These are phyloP conservation scores for Muntiacus reevesi DNA, from an alignment of 2,113 vertebrate genomes.

Conservation along the genomic window DNA sequence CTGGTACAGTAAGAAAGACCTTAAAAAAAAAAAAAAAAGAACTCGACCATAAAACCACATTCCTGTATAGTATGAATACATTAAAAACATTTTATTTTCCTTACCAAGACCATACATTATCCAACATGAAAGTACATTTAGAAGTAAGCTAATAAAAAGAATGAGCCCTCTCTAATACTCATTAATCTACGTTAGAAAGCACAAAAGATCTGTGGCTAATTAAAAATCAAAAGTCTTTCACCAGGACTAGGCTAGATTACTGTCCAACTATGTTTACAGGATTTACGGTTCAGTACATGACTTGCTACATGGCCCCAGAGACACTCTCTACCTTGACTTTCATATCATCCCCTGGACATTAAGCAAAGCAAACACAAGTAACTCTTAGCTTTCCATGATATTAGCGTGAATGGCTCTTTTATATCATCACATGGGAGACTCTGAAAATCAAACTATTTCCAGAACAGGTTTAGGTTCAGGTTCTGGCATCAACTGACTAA, in stretches of 20 bases:
- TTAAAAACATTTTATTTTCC: not conserved
- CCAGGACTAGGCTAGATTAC: not conserved
- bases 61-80: not conserved
- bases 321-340: not conserved
- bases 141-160: slow-evolving; percentile 6
- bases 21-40: not conserved
- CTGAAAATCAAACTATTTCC: slow-evolving; percentile 38
- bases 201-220: not conserved
- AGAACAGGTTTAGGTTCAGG: not conserved
- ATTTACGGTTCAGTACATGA: not conserved
- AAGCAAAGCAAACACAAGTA: not conserved
- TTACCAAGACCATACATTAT: not conserved
- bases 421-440: slow-evolving; percentile 22
- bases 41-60: not conserved
- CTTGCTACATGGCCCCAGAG: not conserved
- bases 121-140: slow-evolving; percentile 16
- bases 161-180: not conserved
- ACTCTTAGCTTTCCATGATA: not conserved
- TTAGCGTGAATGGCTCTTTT: slow-evolving; percentile 39
- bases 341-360: not conserved
- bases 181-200: not conserved
- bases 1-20: not conserved
- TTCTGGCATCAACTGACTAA: slow-evolving; percentile 22
- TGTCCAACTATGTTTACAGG: not conserved
- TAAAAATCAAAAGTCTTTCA: not conserved